phyloP scores from a whole-genome alignment of 2,888 invertebrate genomes.

The Campaea margaritaria region DNA sequence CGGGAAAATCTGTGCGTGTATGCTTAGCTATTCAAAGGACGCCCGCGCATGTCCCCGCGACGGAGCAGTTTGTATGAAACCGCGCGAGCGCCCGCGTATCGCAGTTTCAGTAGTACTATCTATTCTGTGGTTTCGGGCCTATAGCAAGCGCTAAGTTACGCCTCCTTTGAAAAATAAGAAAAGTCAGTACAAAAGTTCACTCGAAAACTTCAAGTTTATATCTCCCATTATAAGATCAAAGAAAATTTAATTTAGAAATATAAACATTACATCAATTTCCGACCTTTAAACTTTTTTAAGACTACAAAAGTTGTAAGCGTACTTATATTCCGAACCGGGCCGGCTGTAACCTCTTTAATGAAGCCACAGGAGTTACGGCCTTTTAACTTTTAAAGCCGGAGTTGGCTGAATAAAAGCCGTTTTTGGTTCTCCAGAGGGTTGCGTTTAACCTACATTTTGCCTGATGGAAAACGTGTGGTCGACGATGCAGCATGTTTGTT shows the following conservation, averaged over 20 bases:
- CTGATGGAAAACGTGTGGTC: constrained; percentile 6
- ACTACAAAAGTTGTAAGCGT: neutral
- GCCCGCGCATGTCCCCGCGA: no score
- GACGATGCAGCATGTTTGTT: neutral
- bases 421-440: constrained; percentile 2
- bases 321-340: constrained; percentile 7
- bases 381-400: constrained; percentile 69
- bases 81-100: no score
- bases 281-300: constrained; percentile 12
- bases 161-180: no score
- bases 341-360: constrained; percentile 72
- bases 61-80: no score
- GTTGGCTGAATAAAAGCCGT: constrained; percentile 5
- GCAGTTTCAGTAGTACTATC: no score
- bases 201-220: neutral
- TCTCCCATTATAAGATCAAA: no score
- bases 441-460: neutral
- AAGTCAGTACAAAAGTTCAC: no score
- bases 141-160: no score
- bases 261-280: neutral
- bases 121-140: no score
- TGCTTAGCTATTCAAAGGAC: no score
- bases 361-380: constrained; percentile 61
- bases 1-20: no score
- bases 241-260: no score